phyloP scores from a whole-genome alignment of 2,113 vertebrate genomes.

The Hippolais icterina region DNA sequence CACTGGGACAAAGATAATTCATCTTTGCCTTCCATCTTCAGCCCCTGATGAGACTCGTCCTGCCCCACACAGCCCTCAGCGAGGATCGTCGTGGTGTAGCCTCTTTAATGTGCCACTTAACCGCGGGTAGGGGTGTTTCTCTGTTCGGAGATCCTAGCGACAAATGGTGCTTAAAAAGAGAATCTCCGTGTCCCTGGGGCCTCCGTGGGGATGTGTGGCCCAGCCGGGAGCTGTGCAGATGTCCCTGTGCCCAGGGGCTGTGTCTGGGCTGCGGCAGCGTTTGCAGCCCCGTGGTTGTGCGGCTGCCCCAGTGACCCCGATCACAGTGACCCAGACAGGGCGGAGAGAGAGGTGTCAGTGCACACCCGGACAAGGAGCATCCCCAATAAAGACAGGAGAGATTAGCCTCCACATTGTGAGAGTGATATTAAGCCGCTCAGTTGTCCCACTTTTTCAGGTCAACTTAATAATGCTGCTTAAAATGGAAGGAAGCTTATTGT shows the following conservation, averaged over 20 bases:
- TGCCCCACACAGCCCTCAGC: neutral
- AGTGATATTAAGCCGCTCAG: neutral
- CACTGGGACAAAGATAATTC: neutral
- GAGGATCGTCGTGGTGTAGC: neutral
- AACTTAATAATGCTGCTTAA: constrained; percentile 2
- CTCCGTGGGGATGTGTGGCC: fast-evolving
- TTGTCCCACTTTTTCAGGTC: constrained; percentile 23
- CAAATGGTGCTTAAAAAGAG: neutral
- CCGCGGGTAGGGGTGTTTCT: neutral
- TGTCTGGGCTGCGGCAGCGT: neutral
- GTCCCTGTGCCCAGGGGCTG: neutral
- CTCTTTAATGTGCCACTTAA: neutral
- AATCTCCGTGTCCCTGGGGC: neutral
- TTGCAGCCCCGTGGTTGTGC: neutral
- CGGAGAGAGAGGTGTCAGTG: neutral
- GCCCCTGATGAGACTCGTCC: neutral
- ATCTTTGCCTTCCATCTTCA: neutral
- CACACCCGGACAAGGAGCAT: neutral
- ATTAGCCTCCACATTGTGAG: neutral
- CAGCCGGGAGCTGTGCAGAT: neutral
- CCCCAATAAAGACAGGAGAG: neutral
- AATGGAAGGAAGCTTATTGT: neutral
- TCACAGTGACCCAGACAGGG: neutral
- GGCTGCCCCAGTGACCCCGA: constrained; percentile 18
- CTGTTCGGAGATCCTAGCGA: neutral